Base-by-base conservation (phyloP, 2,113 vertebrate genomes). In the Amazona guildingii region DNA sequence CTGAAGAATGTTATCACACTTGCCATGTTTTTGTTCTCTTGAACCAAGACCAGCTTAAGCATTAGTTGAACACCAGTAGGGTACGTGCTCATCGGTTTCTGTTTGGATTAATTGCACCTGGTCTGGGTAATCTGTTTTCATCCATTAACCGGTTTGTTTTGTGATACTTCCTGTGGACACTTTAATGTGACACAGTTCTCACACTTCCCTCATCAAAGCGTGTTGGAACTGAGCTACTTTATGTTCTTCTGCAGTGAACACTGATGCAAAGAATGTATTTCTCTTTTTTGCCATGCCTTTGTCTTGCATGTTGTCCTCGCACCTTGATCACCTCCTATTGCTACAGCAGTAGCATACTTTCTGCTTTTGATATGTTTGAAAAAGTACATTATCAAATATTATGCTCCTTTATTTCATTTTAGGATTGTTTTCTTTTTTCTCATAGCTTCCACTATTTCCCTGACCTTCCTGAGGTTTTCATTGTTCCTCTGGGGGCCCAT, bases 171-270 rank as follows among this genome's bases (percentile, higher is more conserved):
- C 39, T 41, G 1, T 55, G 33, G 69, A 61, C 10, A 1, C 31
- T 70, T 67, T 2, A 33, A 3, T 63, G 28, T 51, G 76, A 75
- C 33, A 19, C 19, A 59, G n/a, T 77, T 86, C 39, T 85, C 13
- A 13, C 11, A 2, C 8, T 55, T 86, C 24, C 10, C 54, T 67
- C 0, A 0, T 62, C 24, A 46, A 83, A 90, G 13, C 16, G 3
- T 74, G 80, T 67, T 67, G 57, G 13, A 87, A 78, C 20, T 46
- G n/a, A 73, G 10, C 28, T 89, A 27, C 18, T 51, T 67, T 33
- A 61, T 67, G 27, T 51, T 73, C 19, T 52, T 62, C 64, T 75
- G 25, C 48, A 55, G 2, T 46, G 54, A 70, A 29, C 3, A 8
- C 16, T 12, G 41, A 25, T 81, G 23, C 44, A 66, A 74, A 29